phyloP scores from a whole-genome alignment of 2,113 vertebrate genomes.

The Mixornis gularis region DNA sequence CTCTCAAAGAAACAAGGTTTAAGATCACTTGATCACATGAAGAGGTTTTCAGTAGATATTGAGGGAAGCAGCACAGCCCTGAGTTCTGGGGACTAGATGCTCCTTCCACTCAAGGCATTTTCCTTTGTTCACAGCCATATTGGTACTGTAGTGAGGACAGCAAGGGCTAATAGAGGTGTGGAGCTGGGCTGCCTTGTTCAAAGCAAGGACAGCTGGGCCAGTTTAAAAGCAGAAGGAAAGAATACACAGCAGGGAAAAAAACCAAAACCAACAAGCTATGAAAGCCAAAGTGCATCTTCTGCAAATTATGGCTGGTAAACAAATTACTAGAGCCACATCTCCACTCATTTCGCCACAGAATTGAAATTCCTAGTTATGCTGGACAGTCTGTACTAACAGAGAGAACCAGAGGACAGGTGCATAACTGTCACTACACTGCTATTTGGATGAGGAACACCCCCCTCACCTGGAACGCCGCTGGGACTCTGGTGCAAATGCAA shows the following conservation, averaged over 20 bases:
- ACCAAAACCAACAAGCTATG: not conserved
- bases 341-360: not conserved
- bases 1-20: not conserved
- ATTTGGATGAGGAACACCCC: not conserved
- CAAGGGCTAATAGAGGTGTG: not conserved
- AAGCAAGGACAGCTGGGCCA: not conserved
- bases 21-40: not conserved
- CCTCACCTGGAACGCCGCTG: conserved; percentile 88
- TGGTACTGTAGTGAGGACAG: not conserved
- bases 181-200: not conserved
- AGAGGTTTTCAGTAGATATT: not conserved
- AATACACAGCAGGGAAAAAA: not conserved
- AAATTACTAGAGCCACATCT: not conserved
- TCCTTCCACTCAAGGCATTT: not conserved
- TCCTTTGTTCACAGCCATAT: not conserved
- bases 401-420: not conserved
- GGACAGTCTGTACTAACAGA: not conserved
- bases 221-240: not conserved
- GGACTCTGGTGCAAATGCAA: conserved; percentile 88
- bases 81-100: not conserved
- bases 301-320: not conserved
- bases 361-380: not conserved
- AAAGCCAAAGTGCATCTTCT: not conserved
- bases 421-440: not conserved
- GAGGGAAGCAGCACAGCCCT: not conserved